phyloP scores from a whole-genome alignment of 2,888 invertebrate genomes.

The Hydropsyche betteni region DNA sequence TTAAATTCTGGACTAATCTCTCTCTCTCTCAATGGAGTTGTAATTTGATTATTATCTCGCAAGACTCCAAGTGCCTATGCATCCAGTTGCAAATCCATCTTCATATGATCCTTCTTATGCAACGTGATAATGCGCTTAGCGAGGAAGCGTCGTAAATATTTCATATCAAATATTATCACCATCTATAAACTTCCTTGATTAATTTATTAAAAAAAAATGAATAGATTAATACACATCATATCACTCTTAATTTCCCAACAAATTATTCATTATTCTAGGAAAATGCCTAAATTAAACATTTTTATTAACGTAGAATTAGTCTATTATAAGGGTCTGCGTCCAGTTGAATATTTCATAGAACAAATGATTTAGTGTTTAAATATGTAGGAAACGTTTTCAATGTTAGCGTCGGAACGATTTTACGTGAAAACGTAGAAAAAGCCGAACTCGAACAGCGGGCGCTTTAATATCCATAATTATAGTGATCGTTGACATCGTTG shows the following conservation, averaged over 20 bases:
- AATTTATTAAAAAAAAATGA: too few relatives aligned
- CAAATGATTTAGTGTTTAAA: too few relatives aligned
- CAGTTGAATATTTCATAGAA: too few relatives aligned
- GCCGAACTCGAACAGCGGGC: slow-evolving; percentile 9
- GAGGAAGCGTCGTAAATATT: too few relatives aligned
- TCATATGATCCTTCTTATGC: slow-evolving; percentile 21
- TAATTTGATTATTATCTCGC: slow-evolving; percentile 51
- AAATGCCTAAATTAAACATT: too few relatives aligned
- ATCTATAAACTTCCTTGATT: too few relatives aligned
- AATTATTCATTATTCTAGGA: too few relatives aligned
- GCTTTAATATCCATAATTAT: slow-evolving; percentile 43
- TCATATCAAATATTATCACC: too few relatives aligned
- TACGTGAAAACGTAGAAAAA: slow-evolving; percentile 23
- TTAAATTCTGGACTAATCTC: slow-evolving; percentile 52
- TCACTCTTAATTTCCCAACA: too few relatives aligned
- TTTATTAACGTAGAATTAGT: too few relatives aligned
- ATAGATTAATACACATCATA: too few relatives aligned
- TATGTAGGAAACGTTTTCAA: slow-evolving; percentile 8
- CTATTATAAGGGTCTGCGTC: too few relatives aligned
- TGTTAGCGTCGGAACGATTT: slow-evolving; percentile 8
- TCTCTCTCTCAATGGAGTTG: slow-evolving; percentile 44
- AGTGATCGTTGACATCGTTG: slow-evolving; percentile 50
- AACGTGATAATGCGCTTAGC: neutral
- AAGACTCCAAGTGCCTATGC: slow-evolving; percentile 43
- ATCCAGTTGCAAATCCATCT: slow-evolving; percentile 32